Evolutionary conservation across 1,140 invertebrate genomes (phyloP).

Genomic region (Trypoxylus dichotomus): DNA sequence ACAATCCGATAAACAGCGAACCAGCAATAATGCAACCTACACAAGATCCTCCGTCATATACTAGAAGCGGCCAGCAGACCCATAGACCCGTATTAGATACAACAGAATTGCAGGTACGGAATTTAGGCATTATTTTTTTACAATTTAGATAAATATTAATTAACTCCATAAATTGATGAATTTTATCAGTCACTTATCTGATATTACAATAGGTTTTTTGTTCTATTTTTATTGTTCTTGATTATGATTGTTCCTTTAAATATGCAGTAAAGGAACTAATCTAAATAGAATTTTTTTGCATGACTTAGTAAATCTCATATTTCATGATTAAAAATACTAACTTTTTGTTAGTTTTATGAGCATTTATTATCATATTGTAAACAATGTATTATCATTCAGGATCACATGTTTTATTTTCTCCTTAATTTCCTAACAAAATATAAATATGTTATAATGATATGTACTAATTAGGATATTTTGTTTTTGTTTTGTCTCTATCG

Average conservation of each 20-base stretch:
- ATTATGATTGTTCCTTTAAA: constrained; percentile 9
- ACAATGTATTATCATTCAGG: no score
- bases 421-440: no score
- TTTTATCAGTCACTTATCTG: neutral
- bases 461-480: neutral
- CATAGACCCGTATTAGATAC: constrained; percentile 58
- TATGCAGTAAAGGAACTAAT: no score
- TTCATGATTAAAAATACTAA: no score
- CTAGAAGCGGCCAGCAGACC: constrained; percentile 61
- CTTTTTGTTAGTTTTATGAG: no score
- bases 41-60: constrained; percentile 60
- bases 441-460: neutral
- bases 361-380: no score
- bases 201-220: neutral
- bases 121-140: neutral
- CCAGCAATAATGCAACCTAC: constrained; percentile 74
- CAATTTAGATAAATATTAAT: neutral
- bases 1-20: constrained; percentile 51
- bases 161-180: neutral
- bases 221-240: neutral
- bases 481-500: no score
- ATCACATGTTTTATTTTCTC: no score
- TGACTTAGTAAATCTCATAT: no score
- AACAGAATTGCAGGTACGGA: constrained; percentile 68
- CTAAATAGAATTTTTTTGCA: no score